Evolutionary conservation across 2,888 invertebrate genomes (phyloP), one percentile per base, ranked within the genome.

Genomic region (Leucophora obtusa): DNA sequence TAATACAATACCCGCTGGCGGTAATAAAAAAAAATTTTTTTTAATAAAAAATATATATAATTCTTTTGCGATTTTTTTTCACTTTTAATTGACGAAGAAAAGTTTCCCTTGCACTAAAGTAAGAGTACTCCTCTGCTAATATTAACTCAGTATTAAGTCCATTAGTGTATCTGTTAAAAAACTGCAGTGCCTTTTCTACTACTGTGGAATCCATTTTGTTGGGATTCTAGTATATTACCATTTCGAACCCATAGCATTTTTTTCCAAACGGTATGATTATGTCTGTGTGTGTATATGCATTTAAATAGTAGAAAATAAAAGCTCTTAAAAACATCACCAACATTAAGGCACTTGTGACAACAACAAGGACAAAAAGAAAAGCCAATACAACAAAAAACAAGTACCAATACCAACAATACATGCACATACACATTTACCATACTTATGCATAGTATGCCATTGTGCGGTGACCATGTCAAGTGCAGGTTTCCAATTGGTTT

Each of bases 381-480:
- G 38, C 38, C 24, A 68, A 62, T 33, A 51, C 24, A 63, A 14
- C 11, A 17, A 18, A 33, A 9, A 2, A 38, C 47, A 47, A 24
- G 11, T 33, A 11, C 33, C 24, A 38, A 43, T 8, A 15, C 15
- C 21, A 11, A 18, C 24, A 38, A 43, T 8, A 15, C 15, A 33
- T 18, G 33, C 10, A 65, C 17, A 58, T 21, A 58, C 14, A 54
- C 5, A 28, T 47, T 7, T 3, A 28, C 28, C 28, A 28, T 28
- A 28, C 24, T 4, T 35, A 33, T 10, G 58, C 24, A 60, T 54
- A 56, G 38, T 65, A 51, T 50, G 43, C 54, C 54, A 66, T 62
- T 63, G 63, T 70, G 63, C 77, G 69, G 69, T 77, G 81, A 73
- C 72, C 65, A 73, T 73, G 81, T 77, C 73, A 81, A 73, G 65